These are phyloP conservation scores for Pecten maximus DNA, from an alignment of 2,888 invertebrate species.

Conservation along the genomic window DNA sequence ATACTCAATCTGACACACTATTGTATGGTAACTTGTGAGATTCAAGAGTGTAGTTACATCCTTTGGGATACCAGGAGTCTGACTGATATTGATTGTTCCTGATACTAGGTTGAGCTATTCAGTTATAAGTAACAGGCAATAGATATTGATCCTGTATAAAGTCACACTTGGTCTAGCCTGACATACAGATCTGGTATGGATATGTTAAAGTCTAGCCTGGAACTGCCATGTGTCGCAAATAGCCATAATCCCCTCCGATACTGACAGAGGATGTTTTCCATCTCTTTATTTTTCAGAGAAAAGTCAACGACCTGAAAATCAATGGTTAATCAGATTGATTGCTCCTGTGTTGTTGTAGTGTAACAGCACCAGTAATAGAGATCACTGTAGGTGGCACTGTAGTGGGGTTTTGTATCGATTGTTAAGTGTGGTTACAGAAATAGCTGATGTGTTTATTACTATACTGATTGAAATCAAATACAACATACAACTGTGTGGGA, in stretches of 20 bases:
- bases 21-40: too few species aligned
- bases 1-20: conserved; percentile 31
- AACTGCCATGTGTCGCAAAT: not conserved
- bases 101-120: not conserved
- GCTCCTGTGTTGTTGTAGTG: not conserved
- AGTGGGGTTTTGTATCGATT: not conserved
- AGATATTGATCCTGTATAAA: not conserved
- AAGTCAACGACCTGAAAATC: conserved; percentile 23
- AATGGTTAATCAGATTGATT: not conserved
- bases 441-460: not conserved
- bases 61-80: not conserved
- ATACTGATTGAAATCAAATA: not conserved
- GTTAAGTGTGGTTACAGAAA: not conserved
- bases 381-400: not conserved
- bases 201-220: conserved; percentile 1
- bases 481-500: not conserved
- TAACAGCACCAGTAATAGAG: not conserved
- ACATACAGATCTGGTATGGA: not conserved
- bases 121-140: not conserved
- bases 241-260: not conserved
- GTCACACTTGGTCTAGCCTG: not conserved
- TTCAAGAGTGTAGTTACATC: not conserved
- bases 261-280: not conserved
- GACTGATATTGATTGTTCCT: not conserved
- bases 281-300: not conserved